Base-by-base conservation (phyloP, 1,140 invertebrate genomes). In the Trichoplusia ni region DNA sequence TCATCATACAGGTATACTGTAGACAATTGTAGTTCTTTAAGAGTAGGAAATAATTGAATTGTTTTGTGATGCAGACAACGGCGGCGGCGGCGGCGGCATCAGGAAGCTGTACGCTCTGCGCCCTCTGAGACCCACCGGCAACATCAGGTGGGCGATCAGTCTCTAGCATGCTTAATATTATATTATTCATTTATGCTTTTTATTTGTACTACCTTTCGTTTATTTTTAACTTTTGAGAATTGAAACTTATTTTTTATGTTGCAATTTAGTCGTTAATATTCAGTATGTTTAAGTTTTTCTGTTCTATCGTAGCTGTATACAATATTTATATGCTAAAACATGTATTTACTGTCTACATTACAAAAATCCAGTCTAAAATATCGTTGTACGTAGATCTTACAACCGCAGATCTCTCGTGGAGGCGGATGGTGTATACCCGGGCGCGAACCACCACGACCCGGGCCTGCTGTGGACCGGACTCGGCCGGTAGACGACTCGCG, bases 341-440 rank as follows among this genome's bases (percentile, higher is more conserved):
- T 8, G 9, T 33, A 33, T 25, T 16, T 31, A 31, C 7, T 19
- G 13, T 23, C 42, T 38, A 19, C 23, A 46, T 47, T 31, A 59
- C 56, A 59, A 58, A 42, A 67, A 53, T 65, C 60, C 56, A 64
- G 44, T 72, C 67, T 69, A 76, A 82, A 77, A 82, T 82, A 80
- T 82, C 64, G 66, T 83, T 87, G 82, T 87, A 87, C 74, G 79
- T 85, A 90, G 87, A 87, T 85, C 86, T 83, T 90, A 90, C 86
- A 88, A 90, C 84, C 85, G 87, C 81, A 90, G 87, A 90, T 90
- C 87, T 66, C 80, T 81, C 67, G 64, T 85, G 81, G 84, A 90
- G 79, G 66, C 79, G 64, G 80, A 84, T 65, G 74, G 65, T 18
- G 64, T 38, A 0, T 89, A 89, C 69, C 87, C 87, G 3, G 77